A percentile compares a stretch with the other conserved stretches of the same genome.
Conservation (phyloP, 2,888 invertebrate species). For the Achlya flavicornis region DNA sequence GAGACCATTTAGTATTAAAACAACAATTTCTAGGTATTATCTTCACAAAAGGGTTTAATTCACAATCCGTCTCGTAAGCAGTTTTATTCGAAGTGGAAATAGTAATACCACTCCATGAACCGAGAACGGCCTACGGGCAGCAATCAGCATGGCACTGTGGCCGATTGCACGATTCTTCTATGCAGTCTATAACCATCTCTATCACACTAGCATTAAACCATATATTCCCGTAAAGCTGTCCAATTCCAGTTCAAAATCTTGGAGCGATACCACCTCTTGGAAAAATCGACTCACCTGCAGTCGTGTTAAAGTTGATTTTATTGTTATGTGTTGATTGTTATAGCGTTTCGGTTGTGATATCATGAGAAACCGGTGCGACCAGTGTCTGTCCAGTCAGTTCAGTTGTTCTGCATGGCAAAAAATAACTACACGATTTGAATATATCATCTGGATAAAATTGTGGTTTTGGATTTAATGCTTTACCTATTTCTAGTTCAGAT, state of each 20-base stretch:
- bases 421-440: conserved; percentile 58
- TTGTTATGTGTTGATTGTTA: conserved; percentile 18
- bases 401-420: conserved; percentile 68
- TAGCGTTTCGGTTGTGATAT: conserved; percentile 33
- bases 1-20: background rate
- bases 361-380: conserved; percentile 67
- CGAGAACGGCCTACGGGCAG: conserved; percentile 54
- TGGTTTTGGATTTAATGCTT: conserved; percentile 35
- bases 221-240: conserved; percentile 29
- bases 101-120: conserved; percentile 40
- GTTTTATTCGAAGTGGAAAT: conserved; percentile 48
- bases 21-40: background rate
- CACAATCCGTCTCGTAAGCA: conserved; percentile 4
- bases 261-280: background rate
- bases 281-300: background rate
- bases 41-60: background rate
- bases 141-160: conserved; percentile 45
- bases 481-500: conserved; percentile 16
- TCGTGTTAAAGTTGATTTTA: conserved; percentile 31
- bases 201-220: conserved; percentile 26
- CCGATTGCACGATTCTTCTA: conserved; percentile 15
- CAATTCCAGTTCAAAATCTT: background rate
- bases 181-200: conserved; percentile 41
- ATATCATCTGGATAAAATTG: conserved; percentile 46
- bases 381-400: conserved; percentile 62